These are phyloP conservation scores for Pherbina coryleti DNA, from an alignment of 2,888 invertebrate genomes.

Conservation along the genomic window DNA sequence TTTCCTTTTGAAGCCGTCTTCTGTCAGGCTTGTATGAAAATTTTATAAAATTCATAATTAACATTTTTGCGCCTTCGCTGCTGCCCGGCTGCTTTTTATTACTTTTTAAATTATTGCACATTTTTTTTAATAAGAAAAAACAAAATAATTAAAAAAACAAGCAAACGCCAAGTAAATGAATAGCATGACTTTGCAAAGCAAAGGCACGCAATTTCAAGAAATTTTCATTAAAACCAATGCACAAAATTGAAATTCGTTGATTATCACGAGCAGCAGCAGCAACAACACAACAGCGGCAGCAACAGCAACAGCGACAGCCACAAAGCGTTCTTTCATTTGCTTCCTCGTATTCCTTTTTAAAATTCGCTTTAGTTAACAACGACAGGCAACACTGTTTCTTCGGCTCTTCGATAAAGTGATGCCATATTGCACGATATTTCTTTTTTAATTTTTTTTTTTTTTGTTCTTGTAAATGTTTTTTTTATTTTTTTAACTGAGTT, in stretches of 20 bases:
- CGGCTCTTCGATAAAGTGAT: neutral
- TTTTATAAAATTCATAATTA: neutral
- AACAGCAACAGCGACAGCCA: neutral
- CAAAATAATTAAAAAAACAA: no score
- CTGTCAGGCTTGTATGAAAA: neutral
- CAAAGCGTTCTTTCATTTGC: neutral
- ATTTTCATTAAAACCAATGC: conserved; percentile 40
- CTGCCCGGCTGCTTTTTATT: neutral
- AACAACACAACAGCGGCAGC: no score
- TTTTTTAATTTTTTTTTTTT: neutral
- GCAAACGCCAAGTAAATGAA: neutral
- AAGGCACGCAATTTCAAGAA: conserved; percentile 20
- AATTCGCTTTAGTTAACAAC: neutral
- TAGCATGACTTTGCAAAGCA: neutral
- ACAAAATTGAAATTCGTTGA: conserved; percentile 17
- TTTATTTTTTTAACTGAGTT: neutral
- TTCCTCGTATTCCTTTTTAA: neutral
- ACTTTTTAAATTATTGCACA: neutral
- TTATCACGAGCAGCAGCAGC: neutral
- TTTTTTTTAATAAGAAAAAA: neutral
- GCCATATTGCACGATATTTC: neutral
- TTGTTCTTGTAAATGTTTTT: neutral
- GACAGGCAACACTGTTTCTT: neutral
- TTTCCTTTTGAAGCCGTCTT: neutral
- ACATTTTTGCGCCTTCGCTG: neutral